Percentiles rank a stretch among this genome's conserved stretches.
phyloP scores from a whole-genome alignment of 2,888 invertebrate genomes.

The Mantis religiosa region DNA sequence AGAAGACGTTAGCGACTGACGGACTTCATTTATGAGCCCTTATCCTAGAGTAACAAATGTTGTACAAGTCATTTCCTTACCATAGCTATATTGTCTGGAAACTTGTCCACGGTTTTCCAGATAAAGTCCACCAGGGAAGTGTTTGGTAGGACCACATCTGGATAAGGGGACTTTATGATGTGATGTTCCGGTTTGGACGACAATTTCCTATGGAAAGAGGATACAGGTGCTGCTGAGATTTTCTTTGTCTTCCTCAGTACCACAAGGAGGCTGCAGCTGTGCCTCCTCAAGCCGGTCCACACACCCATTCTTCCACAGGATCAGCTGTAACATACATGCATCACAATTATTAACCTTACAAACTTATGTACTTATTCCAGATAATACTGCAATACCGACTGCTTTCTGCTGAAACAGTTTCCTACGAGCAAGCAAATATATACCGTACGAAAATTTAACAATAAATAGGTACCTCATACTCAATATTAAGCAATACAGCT shows the following conservation, averaged over 20 bases:
- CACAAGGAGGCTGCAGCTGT: background rate
- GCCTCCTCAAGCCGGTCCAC: background rate
- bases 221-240: background rate
- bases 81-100: slow-evolving; percentile 57
- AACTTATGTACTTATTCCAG: too few relatives aligned
- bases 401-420: too few relatives aligned
- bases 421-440: too few relatives aligned
- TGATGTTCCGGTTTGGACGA: background rate
- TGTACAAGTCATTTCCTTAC: slow-evolving; percentile 46
- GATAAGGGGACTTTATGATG: slow-evolving; percentile 39
- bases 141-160: slow-evolving; percentile 52
- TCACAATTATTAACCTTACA: background rate
- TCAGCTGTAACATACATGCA: background rate
- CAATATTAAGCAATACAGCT: too few relatives aligned
- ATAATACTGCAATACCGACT: too few relatives aligned
- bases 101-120: slow-evolving; percentile 53
- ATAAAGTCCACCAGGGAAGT: slow-evolving; percentile 57
- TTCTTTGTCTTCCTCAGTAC: background rate
- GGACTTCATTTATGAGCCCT: too few relatives aligned
- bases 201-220: background rate
- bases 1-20: too few relatives aligned
- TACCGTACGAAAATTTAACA: too few relatives aligned
- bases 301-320: background rate
- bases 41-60: too few relatives aligned
- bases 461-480: too few relatives aligned